These are phyloP conservation scores for Chiroxiphia lanceolata DNA, from an alignment of 2,797 vertebrate species.

Conservation along the genomic window DNA sequence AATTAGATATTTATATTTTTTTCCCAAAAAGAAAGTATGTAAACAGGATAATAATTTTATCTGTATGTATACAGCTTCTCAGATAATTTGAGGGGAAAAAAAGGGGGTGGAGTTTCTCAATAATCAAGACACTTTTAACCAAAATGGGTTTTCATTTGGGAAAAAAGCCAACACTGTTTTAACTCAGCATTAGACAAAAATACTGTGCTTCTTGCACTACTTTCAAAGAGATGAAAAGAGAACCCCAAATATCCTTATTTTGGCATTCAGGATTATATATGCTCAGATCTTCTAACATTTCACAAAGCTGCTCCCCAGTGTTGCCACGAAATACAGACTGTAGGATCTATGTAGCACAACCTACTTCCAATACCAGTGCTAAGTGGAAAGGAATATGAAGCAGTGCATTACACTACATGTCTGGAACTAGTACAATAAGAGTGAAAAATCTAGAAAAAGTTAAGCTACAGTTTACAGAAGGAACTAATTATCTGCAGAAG, in stretches of 20 bases:
- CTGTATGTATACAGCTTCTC: conserved; percentile 63
- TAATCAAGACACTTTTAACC: conserved; percentile 72
- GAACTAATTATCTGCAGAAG: conserved; percentile 77
- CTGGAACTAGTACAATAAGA: conserved; percentile 75
- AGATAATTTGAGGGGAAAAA: conserved; percentile 60
- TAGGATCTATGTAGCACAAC: conserved; percentile 77
- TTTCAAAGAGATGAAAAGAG: conserved; percentile 75
- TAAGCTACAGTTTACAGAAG: conserved; percentile 72
- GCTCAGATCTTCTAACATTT: conserved; percentile 69
- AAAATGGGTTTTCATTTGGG: conserved; percentile 60
- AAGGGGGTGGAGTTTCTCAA: conserved; percentile 48
- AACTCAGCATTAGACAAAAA: conserved; percentile 65
- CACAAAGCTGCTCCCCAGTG: conserved; percentile 81
- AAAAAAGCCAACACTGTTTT: not conserved
- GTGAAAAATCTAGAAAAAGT: conserved; percentile 69
- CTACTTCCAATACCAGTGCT: conserved; percentile 76
- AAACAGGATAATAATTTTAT: conserved; percentile 68
- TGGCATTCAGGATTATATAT: conserved; percentile 77
- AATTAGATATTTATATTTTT: conserved; percentile 73
- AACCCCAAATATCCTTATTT: conserved; percentile 68
- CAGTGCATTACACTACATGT: conserved; percentile 79
- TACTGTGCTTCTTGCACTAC: conserved; percentile 61
- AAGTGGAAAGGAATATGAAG: conserved; percentile 78
- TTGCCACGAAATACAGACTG: conserved; percentile 77
- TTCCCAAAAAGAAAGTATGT: conserved; percentile 54